A percentile compares a stretch with the other conserved stretches of the same genome.
phyloP scores from a whole-genome alignment of 2,888 invertebrate species.

The Xestia xanthographa region DNA sequence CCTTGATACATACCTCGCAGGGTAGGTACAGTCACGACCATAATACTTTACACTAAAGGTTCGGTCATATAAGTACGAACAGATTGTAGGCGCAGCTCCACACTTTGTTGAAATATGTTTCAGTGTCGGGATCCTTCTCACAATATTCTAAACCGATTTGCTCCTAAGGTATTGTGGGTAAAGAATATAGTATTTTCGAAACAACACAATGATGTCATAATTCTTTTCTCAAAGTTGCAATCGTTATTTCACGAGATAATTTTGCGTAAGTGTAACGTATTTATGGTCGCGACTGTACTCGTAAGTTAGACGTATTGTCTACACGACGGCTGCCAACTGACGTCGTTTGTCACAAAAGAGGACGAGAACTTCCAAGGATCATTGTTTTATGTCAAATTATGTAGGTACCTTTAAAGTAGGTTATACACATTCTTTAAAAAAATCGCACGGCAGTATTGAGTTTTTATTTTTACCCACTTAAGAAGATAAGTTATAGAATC shows the following conservation, averaged over 20 bases:
- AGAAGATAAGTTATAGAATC: too few species aligned
- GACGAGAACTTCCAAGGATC: slow-evolving; percentile 17
- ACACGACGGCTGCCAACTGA: slow-evolving; percentile 29
- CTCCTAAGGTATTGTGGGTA: neutral
- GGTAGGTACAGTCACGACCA: neutral
- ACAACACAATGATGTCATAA: neutral
- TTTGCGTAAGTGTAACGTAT: neutral
- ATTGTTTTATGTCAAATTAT: slow-evolving; percentile 35
- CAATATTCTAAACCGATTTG: neutral
- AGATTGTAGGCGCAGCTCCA: neutral
- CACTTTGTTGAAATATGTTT: neutral
- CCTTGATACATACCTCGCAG: neutral
- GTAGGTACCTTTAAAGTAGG: neutral
- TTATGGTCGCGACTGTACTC: neutral
- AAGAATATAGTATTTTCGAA: neutral
- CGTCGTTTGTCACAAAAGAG: slow-evolving; percentile 30
- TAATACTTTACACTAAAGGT: neutral
- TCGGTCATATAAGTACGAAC: neutral
- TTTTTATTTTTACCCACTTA: neutral
- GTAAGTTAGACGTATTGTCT: slow-evolving; percentile 30
- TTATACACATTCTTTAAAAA: neutral
- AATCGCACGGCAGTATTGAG: neutral
- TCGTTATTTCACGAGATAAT: neutral
- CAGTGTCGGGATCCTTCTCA: neutral
- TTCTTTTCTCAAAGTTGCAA: neutral